Base-by-base conservation (phyloP, 2,113 vertebrate genomes). In the Struthidea cinerea region DNA sequence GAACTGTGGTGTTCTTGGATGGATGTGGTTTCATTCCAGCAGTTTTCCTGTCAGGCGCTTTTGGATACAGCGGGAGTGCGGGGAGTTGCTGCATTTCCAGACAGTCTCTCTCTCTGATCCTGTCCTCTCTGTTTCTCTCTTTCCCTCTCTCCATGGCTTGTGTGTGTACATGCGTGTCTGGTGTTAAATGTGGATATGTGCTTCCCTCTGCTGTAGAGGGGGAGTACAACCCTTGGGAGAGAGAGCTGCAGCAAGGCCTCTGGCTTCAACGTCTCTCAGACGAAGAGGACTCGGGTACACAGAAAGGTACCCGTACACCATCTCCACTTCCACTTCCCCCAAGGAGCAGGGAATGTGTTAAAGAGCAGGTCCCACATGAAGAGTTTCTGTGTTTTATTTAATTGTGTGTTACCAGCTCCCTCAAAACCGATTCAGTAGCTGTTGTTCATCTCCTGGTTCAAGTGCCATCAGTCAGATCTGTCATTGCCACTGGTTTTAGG, bases 171-270 rank as follows among this genome's bases (percentile, higher is more conserved):
- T 1, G 86, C 32, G 65, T 86, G 95, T 90, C 97, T 97, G 96
- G 71, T 95, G 97, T 94, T 89, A 63, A 94, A 82, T 94, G 39
- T 96, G 97, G 98, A 88, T 96, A 89, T 98, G 75, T 98, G 98
- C 97, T 97, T 98, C 98, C 98, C 98, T 98, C 98, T 98, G 97
- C 98, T 98, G 97, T 98, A 99, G 99, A 99, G 98, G 99, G 99
- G 65, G 99, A 99, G 98, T 99, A 99, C 98, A 99, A 98, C 96
- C 99, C 99, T 87, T 98, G 98, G 99, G 98, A 99, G 95, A 99
- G 91, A 97, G 99, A 99, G 96, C 98, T 99, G 94, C 98, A 98
- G 97, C 98, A 99, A 97, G 98, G 98, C 97, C 98, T 98, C 88
- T 99, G 98, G 99, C 98, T 99, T 95, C 98, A 98, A 92, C 98